Evolutionary conservation across 2,113 vertebrate species (phyloP), one percentile per base, ranked within the genome.

Genomic region (Cacatua alba): DNA sequence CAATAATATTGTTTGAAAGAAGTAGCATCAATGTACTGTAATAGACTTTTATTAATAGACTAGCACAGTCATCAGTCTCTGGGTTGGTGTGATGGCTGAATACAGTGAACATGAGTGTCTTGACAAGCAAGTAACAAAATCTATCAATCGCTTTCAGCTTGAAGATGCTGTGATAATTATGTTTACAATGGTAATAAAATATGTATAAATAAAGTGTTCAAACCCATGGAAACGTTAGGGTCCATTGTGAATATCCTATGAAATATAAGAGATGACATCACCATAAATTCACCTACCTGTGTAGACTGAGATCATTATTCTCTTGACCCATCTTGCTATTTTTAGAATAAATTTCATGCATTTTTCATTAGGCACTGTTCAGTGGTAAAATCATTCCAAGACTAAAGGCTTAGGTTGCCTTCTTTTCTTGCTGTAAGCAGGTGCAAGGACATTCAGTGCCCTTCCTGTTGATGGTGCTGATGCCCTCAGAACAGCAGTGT

Each of bases 11-110:
- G 69, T 89, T 93, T 87, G 90, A 95, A 72, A 85, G 51, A 72
- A 78, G 81, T 65, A 88, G 69, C 90, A 96, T 95, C 88, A 70
- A 84, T 80, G 43, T 88, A 83, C 49, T 84, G 46, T 90, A 95
- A 82, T 94, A 88, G 91, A 92, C 62, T 92, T 96, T 93, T 91
- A 93, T 96, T 96, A 97, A 91, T 90, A 95, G 75, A 55, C 69
- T 62, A 83, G 78, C 83, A 70, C 43, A 93, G 72, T 90, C 95
- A 95, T 96, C 87, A 76, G 69, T 94, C 92, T 97, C 93, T 82
- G 86, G 13, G 48, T 72, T 76, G 68, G 53, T 89, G 59, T 83
- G 93, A 92, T 71, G 72, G 71, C 69, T 94, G 75, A 91, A 84
- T 87, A 68, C 49, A 82, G 69, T 62, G 84, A 96, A 86, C 80